Conservation (phyloP, 2,113 vertebrate species). For the Nothobranchius furzeri region DNA sequence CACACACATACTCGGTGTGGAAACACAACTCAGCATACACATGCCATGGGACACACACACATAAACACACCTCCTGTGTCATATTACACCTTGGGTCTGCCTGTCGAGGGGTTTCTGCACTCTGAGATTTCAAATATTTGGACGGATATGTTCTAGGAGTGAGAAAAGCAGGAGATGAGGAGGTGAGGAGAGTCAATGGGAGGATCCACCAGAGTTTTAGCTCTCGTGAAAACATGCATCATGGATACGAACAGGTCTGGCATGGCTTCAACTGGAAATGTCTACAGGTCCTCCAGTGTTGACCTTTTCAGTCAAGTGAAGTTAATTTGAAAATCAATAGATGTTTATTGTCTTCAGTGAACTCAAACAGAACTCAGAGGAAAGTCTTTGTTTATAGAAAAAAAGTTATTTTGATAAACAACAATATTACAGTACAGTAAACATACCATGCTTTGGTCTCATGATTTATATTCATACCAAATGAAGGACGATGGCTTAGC, state of each 20-base stretch:
- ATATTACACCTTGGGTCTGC: constrained; percentile 50
- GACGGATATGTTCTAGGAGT: constrained; percentile 44
- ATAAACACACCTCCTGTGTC: constrained; percentile 55
- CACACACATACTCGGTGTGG: constrained; percentile 62
- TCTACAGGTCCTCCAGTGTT: too few species aligned
- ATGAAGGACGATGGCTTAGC: too few species aligned
- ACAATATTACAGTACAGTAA: background rate
- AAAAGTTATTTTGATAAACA: too few species aligned
- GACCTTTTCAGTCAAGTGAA: too few species aligned
- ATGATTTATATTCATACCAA: too few species aligned
- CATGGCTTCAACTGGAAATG: too few species aligned
- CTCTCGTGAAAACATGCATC: background rate
- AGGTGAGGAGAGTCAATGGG: constrained; percentile 38
- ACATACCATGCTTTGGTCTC: too few species aligned
- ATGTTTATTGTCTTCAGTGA: too few species aligned
- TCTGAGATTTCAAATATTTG: constrained; percentile 58
- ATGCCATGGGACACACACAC: constrained; percentile 20
- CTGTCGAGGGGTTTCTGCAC: constrained; percentile 50
- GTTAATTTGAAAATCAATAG: too few species aligned
- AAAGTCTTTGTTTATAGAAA: too few species aligned
- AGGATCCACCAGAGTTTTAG: constrained; percentile 33
- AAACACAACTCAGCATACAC: constrained; percentile 40
- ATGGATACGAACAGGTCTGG: too few species aligned
- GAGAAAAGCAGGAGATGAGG: constrained; percentile 40
- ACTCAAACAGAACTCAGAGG: too few species aligned